A percentile compares a stretch with the other conserved stretches of the same genome.
These are phyloP conservation scores for Pheosia tremula DNA, from an alignment of 2,888 invertebrate species.

Conservation along the genomic window DNA sequence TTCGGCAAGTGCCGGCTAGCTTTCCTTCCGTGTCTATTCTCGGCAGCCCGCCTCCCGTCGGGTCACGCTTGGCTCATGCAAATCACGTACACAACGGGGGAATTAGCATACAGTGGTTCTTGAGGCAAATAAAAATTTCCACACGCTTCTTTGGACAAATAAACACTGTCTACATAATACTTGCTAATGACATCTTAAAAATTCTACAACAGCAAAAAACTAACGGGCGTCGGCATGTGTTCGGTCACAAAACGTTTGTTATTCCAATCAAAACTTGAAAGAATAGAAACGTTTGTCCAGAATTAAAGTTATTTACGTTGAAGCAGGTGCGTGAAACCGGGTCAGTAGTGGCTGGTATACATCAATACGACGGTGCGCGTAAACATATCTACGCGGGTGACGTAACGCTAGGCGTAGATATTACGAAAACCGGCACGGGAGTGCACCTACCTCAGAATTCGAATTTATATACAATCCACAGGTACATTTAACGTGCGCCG, in stretches of 20 bases:
- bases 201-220: slow-evolving; percentile 23
- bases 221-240: slow-evolving; percentile 25
- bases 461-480: slow-evolving; percentile 62
- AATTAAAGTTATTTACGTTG: slow-evolving; percentile 63
- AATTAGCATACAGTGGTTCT: slow-evolving; percentile 64
- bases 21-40: slow-evolving; percentile 83
- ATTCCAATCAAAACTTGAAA: slow-evolving; percentile 39
- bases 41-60: slow-evolving; percentile 58
- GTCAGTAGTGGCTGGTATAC: slow-evolving; percentile 74
- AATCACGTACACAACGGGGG: slow-evolving; percentile 70
- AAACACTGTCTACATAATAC: slow-evolving; percentile 38
- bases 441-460: slow-evolving; percentile 52
- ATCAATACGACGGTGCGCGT: slow-evolving; percentile 64
- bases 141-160: slow-evolving; percentile 42
- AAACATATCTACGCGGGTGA: slow-evolving; percentile 68
- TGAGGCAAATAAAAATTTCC: slow-evolving; percentile 51
- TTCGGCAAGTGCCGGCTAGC: slow-evolving; percentile 57
- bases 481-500: slow-evolving; percentile 54
- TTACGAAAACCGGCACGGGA: slow-evolving; percentile 62
- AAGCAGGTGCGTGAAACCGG: slow-evolving; percentile 71
- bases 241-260: slow-evolving; percentile 15
- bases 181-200: slow-evolving; percentile 45
- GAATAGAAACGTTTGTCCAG: slow-evolving; percentile 40
- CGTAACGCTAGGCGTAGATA: slow-evolving; percentile 63
- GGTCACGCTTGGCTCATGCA: slow-evolving; percentile 74